Percentiles rank a stretch among this genome's conserved stretches.
Conservation (phyloP, 2,797 vertebrate species). For the Pipistrellus kuhlii region DNA sequence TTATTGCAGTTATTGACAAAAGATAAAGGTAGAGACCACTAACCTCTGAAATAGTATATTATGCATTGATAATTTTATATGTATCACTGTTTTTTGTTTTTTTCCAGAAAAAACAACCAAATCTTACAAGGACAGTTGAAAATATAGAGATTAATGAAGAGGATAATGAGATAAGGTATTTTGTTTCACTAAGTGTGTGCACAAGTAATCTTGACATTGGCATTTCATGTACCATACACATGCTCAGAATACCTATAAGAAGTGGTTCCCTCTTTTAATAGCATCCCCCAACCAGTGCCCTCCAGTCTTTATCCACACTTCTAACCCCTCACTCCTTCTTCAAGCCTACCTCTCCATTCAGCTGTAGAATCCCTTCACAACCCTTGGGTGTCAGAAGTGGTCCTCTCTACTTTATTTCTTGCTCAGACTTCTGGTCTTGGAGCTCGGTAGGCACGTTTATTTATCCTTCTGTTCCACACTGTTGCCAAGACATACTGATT, state of each 20-base stretch:
- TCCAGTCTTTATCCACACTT: not conserved
- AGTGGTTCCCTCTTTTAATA: not conserved
- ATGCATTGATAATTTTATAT: not conserved
- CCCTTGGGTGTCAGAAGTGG: not conserved
- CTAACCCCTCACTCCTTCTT: not conserved
- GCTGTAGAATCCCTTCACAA: not conserved
- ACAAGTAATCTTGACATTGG: not conserved
- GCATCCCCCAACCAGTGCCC: not conserved
- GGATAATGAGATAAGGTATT: slow-evolving; percentile 90
- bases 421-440: not conserved
- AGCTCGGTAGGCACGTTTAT: not conserved
- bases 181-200: slow-evolving; percentile 50
- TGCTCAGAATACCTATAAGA: not conserved
- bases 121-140: slow-evolving; percentile 86
- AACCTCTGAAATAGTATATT: not conserved
- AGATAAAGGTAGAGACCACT: not conserved
- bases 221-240: not conserved
- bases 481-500: not conserved
- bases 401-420: not conserved
- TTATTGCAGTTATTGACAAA: not conserved
- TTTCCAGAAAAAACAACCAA: slow-evolving; percentile 87
- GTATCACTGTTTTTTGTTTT: slow-evolving; percentile 71
- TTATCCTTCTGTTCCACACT: not conserved
- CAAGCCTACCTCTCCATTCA: not conserved
- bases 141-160: slow-evolving; percentile 87